Evolutionary conservation across 2,888 invertebrate genomes (phyloP).

Genomic region (Bimastos eiseni): DNA sequence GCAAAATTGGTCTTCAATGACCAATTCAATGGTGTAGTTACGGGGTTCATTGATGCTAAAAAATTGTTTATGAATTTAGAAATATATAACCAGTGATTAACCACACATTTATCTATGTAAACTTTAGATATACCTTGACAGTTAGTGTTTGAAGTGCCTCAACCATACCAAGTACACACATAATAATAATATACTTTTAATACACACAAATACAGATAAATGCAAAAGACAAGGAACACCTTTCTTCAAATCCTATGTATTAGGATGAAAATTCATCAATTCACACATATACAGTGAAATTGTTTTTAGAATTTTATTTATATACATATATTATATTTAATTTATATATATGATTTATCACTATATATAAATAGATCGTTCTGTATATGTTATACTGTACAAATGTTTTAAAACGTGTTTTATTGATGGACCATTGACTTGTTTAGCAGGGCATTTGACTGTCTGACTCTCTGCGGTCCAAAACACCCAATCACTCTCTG

Average conservation of each 20-base stretch:
- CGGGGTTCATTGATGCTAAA: no score
- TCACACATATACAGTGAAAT: background rate
- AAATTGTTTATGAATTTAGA: no score
- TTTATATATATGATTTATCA: background rate
- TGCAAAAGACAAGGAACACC: background rate
- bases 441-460: background rate
- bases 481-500: background rate
- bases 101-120: no score
- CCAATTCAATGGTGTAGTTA: no score
- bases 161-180: background rate
- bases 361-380: background rate
- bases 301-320: background rate
- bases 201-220: background rate
- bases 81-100: no score
- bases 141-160: no score
- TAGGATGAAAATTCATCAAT: background rate
- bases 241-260: background rate
- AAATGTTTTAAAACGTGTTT: background rate
- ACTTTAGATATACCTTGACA: no score
- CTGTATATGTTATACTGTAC: conserved; percentile 25
- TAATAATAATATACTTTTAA: background rate
- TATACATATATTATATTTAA: conserved; percentile 4
- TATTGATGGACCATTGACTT: background rate
- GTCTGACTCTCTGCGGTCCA: background rate
- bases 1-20: no score